These are phyloP conservation scores for Trissolcus basalis DNA, from an alignment of 1,140 invertebrate species.

Conservation along the genomic window DNA sequence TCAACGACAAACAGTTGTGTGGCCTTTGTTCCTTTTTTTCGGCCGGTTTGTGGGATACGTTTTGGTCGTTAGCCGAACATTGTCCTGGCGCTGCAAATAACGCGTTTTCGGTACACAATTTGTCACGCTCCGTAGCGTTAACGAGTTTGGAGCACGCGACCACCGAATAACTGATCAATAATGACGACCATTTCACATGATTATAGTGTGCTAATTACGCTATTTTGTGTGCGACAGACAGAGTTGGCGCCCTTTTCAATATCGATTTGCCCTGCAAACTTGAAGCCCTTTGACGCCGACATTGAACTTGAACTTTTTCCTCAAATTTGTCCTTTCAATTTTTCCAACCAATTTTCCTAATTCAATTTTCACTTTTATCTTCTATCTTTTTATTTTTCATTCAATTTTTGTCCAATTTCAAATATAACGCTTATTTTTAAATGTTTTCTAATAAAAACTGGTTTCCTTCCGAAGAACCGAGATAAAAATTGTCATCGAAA, in stretches of 20 bases:
- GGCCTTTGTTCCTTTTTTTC: background rate
- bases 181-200: conserved; percentile 24
- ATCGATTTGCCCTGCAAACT: conserved; percentile 52
- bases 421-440: too few species aligned
- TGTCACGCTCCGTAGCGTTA: conserved; percentile 39
- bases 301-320: conserved; percentile 33
- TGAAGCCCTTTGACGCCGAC: conserved; percentile 47
- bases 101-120: conserved; percentile 34
- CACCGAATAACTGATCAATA: conserved; percentile 46
- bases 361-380: too few species aligned
- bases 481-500: too few species aligned
- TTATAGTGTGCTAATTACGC: conserved; percentile 37
- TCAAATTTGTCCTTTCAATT: background rate
- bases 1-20: too few species aligned
- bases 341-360: too few species aligned
- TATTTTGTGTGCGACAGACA: conserved; percentile 26
- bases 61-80: conserved; percentile 33
- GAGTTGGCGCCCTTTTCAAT: conserved; percentile 41
- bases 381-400: too few species aligned
- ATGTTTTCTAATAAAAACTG: too few species aligned
- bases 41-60: background rate
- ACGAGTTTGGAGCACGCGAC: conserved; percentile 49
- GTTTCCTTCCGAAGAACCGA: too few species aligned
- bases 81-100: conserved; percentile 21
- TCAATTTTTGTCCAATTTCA: too few species aligned